Evolutionary conservation across 2,888 invertebrate species (phyloP).

Genomic region (Sarcophaga subvicina): DNA sequence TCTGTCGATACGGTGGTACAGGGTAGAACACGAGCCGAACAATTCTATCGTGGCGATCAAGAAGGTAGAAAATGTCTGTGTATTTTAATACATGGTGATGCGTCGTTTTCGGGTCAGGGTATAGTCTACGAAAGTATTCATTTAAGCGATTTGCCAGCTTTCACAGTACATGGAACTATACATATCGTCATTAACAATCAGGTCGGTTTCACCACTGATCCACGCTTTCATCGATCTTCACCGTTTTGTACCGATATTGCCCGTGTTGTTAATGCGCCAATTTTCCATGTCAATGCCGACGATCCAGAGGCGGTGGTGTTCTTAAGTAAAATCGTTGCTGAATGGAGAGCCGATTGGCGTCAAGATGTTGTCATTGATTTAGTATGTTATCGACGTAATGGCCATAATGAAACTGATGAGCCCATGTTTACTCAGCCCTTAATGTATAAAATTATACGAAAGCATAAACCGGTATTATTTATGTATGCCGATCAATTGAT

Average conservation of each 20-base stretch:
- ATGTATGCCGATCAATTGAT: slow-evolving; percentile 89
- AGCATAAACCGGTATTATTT: slow-evolving; percentile 85
- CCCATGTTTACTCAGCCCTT: slow-evolving; percentile 97
- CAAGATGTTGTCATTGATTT: slow-evolving; percentile 93
- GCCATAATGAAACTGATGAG: slow-evolving; percentile 97
- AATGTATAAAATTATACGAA: slow-evolving; percentile 94
- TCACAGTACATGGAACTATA: slow-evolving; percentile 85
- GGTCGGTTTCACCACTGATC: slow-evolving; percentile 97
- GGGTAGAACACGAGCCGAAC: slow-evolving; percentile 94
- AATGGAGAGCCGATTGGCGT: slow-evolving; percentile 93
- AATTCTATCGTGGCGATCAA: slow-evolving; percentile 90
- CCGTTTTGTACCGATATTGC: slow-evolving; percentile 96
- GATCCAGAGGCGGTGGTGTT: slow-evolving; percentile 96
- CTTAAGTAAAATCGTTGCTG: slow-evolving; percentile 94
- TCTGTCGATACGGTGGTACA: slow-evolving; percentile 93
- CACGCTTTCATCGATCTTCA: slow-evolving; percentile 91
- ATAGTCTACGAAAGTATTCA: slow-evolving; percentile 87
- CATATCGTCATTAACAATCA: slow-evolving; percentile 88
- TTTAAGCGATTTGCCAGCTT: slow-evolving; percentile 85
- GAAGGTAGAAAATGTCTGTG: slow-evolving; percentile 87
- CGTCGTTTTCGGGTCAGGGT: slow-evolving; percentile 86
- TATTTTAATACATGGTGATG: slow-evolving; percentile 87
- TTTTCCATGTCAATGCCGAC: slow-evolving; percentile 97
- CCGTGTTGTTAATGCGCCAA: slow-evolving; percentile 94
- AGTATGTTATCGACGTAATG: slow-evolving; percentile 92